A percentile compares a stretch with the other conserved stretches of the same genome.
Evolutionary conservation across 2,888 invertebrate genomes (phyloP).

Genomic region (Camponotus fellah): DNA sequence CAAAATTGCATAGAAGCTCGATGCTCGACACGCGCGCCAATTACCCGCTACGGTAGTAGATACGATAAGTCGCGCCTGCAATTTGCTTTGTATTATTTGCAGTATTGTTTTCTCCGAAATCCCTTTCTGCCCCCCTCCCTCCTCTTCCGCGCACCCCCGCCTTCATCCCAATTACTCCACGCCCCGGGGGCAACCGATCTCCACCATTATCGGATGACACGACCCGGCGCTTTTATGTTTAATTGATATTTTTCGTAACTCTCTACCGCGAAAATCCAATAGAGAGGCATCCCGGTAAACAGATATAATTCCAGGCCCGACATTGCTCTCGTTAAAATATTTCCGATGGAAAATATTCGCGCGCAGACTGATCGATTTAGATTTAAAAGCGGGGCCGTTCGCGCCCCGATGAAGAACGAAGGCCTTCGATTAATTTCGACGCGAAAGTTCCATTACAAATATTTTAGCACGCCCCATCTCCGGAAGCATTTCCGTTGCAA

Average conservation of each 20-base stretch:
- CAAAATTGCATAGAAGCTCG: conserved; percentile 58
- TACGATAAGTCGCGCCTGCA: conserved; percentile 73
- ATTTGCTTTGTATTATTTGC: conserved; percentile 77
- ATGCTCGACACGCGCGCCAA: conserved; percentile 68
- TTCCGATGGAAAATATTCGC: conserved; percentile 73
- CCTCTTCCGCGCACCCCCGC: conserved; percentile 2
- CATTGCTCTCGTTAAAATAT: conserved; percentile 83
- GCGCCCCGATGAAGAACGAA: background rate
- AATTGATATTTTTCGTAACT: conserved; percentile 86
- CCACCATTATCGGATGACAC: conserved; percentile 85
- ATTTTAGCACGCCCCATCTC: conserved; percentile 41
- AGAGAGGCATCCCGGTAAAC: conserved; percentile 75
- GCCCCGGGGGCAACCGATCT: conserved; percentile 79
- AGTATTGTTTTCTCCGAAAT: conserved; percentile 72
- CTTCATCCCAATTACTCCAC: conserved; percentile 80
- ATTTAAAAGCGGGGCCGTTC: conserved; percentile 51
- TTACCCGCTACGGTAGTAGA: conserved; percentile 62
- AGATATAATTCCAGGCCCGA: conserved; percentile 83
- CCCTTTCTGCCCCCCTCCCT: conserved; percentile 13
- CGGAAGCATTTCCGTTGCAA: conserved; percentile 26
- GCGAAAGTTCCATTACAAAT: conserved; percentile 52
- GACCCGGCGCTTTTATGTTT: conserved; percentile 85
- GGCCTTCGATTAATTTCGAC: conserved; percentile 39
- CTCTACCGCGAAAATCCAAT: conserved; percentile 80
- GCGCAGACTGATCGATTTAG: conserved; percentile 34